A percentile compares a stretch with the other conserved stretches of the same genome.
phyloP scores from a whole-genome alignment of 2,888 invertebrate genomes.

The Dicyrtoma fusca region DNA sequence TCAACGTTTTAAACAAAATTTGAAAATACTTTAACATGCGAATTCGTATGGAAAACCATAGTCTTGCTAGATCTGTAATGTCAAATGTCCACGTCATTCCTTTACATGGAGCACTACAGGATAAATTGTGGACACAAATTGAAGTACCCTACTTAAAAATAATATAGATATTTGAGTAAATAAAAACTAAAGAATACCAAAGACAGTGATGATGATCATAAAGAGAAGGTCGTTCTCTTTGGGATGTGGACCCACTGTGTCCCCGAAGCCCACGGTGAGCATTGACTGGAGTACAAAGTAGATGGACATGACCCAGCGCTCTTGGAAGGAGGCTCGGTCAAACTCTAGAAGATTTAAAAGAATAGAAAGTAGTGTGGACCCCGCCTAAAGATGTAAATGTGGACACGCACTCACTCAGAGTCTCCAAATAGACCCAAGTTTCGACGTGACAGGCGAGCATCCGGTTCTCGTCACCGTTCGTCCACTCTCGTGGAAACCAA shows the following conservation, averaged over 20 bases:
- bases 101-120: too few relatives aligned
- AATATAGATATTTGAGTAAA: too few relatives aligned
- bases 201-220: slow-evolving; percentile 24
- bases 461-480: slow-evolving; percentile 36
- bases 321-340: not conserved
- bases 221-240: not conserved
- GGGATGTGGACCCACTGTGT: not conserved
- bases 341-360: slow-evolving; percentile 5
- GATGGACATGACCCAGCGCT: slow-evolving; percentile 26
- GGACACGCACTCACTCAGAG: not conserved
- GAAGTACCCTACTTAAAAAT: too few relatives aligned
- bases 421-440: slow-evolving; percentile 9
- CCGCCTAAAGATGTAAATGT: too few relatives aligned
- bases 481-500: slow-evolving; percentile 32
- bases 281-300: slow-evolving; percentile 34
- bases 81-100: too few relatives aligned
- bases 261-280: slow-evolving; percentile 34
- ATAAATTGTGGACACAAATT: too few relatives aligned
- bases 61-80: too few relatives aligned
- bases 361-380: too few relatives aligned
- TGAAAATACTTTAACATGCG: too few relatives aligned
- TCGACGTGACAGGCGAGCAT: slow-evolving; percentile 34
- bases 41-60: too few relatives aligned
- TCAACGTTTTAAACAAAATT: too few relatives aligned
- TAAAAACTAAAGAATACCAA: too few relatives aligned